A percentile compares a stretch with the other conserved stretches of the same genome.
Conservation (phyloP, 2,797 vertebrate genomes). For the Limnodromus scolopaceus region DNA sequence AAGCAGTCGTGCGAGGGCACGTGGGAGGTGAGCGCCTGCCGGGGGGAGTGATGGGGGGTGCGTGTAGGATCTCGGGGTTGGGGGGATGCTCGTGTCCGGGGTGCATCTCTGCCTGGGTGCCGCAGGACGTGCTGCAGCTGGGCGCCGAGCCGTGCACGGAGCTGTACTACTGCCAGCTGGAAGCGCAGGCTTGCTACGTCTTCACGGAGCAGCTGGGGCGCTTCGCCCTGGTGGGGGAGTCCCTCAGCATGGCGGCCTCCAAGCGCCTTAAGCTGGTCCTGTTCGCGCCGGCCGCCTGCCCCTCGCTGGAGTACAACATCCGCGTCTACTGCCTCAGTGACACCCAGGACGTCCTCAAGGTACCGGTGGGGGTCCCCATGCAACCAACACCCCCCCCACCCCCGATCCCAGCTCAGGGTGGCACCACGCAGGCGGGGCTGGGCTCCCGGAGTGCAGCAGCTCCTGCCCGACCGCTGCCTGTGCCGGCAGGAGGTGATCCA, state of each 20-base stretch:
- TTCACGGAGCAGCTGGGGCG: slow-evolving; percentile 97
- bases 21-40: slow-evolving; percentile 89
- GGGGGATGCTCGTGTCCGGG: background rate
- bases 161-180: slow-evolving; percentile 97
- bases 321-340: slow-evolving; percentile 97
- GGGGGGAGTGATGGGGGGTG: background rate
- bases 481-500: slow-evolving; percentile 93
- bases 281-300: slow-evolving; percentile 93
- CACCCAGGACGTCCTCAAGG: slow-evolving; percentile 96
- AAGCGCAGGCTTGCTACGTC: slow-evolving; percentile 91
- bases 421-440: background rate
- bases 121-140: slow-evolving; percentile 93
- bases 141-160: slow-evolving; percentile 91
- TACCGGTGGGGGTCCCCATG: slow-evolving; percentile 27
- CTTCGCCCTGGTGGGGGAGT: slow-evolving; percentile 95
- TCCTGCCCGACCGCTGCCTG: background rate
- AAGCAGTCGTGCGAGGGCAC: slow-evolving; percentile 95
- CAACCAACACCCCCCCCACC: background rate
- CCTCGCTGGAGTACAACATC: slow-evolving; percentile 95
- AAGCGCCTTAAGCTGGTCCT: slow-evolving; percentile 96
- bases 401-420: accelerated
- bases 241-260: slow-evolving; percentile 94
- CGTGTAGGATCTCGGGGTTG: accelerated
- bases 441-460: accelerated
- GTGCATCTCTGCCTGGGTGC: slow-evolving; percentile 12